Percentiles rank a stretch among this genome's conserved stretches.
These are phyloP conservation scores for Synanceia verrucosa DNA, from an alignment of 2,797 vertebrate species.

Conservation along the genomic window DNA sequence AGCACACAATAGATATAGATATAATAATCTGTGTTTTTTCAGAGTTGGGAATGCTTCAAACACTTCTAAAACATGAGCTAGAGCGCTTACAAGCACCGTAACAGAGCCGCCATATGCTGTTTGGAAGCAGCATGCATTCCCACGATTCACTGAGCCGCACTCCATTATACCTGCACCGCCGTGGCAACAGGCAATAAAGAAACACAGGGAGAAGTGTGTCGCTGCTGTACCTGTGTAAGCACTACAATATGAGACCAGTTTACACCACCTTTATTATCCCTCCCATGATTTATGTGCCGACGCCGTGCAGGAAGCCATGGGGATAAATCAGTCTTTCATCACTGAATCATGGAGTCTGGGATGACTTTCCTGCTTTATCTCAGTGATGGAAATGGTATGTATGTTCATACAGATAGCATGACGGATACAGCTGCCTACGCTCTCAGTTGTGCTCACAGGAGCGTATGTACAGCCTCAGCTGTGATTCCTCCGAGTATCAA, in stretches of 20 bases:
- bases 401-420: not conserved
- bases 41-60: slow-evolving; percentile 9
- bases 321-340: slow-evolving; percentile 43
- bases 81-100: not conserved
- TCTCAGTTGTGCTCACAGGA: slow-evolving; percentile 6
- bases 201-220: slow-evolving; percentile 33
- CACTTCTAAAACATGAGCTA: slow-evolving; percentile 6
- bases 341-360: slow-evolving; percentile 9
- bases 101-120: slow-evolving; percentile 29
- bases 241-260: slow-evolving; percentile 33
- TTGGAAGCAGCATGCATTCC: slow-evolving; percentile 49
- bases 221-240: slow-evolving; percentile 40
- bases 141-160: slow-evolving; percentile 43
- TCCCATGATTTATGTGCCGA: slow-evolving; percentile 44
- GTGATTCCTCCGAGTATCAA: slow-evolving; percentile 35
- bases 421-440: slow-evolving; percentile 13
- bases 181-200: slow-evolving; percentile 53
- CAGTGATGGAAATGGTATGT: slow-evolving; percentile 2
- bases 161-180: slow-evolving; percentile 38
- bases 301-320: not conserved
- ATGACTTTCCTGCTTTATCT: slow-evolving; percentile 21
- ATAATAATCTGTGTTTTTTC: not conserved
- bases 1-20: not conserved
- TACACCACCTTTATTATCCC: slow-evolving; percentile 40
- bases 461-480: slow-evolving; percentile 41